Conservation (phyloP, 2,113 vertebrate genomes). For the Upupa epops region DNA sequence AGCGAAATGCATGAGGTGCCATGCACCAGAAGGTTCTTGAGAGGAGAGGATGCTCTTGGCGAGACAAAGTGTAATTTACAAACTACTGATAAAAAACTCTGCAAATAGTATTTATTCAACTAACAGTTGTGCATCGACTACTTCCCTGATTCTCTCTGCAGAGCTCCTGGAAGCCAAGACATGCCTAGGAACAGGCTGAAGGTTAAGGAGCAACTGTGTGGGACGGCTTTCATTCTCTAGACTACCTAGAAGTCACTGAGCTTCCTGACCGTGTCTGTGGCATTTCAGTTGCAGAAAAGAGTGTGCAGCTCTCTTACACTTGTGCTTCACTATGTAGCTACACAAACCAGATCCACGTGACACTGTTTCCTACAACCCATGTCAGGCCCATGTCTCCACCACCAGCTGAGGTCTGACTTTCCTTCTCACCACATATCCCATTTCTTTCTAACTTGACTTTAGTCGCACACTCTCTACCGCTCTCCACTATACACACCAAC, state of each 20-base stretch:
- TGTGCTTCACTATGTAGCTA: background rate
- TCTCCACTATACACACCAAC: background rate
- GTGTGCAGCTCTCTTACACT: rapidly evolving
- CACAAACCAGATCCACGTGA: background rate
- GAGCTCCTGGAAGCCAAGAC: background rate
- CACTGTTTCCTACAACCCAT: background rate
- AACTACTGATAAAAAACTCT: background rate
- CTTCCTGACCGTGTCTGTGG: background rate
- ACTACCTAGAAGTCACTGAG: background rate
- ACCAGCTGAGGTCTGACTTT: background rate
- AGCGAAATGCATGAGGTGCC: constrained; percentile 59
- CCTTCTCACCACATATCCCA: background rate
- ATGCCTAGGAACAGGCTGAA: background rate
- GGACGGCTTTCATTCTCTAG: background rate
- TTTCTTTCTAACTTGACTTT: background rate
- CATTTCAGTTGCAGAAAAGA: background rate
- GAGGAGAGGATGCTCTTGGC: background rate
- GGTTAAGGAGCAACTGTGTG: background rate
- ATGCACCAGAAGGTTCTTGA: constrained; percentile 36
- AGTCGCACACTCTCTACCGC: background rate
- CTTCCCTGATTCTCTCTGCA: background rate
- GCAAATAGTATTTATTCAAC: background rate
- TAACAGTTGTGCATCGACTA: background rate
- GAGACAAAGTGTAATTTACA: background rate
- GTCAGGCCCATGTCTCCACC: background rate